Conservation (phyloP, 2,797 vertebrate species). For the Melanotaenia maccullochi region DNA sequence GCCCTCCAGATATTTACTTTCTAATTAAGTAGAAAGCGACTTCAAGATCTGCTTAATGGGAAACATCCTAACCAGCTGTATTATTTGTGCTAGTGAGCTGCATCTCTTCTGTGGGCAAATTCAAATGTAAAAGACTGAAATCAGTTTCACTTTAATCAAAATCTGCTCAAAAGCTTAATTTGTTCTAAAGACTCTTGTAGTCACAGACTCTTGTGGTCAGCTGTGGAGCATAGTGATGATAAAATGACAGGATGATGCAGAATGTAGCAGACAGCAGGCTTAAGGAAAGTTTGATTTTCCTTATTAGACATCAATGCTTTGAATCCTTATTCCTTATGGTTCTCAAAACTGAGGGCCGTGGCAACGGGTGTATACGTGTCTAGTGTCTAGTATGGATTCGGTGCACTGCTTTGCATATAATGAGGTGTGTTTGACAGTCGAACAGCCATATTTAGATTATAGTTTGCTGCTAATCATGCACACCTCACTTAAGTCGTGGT, state of each 20-base stretch:
- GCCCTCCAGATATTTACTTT: not conserved
- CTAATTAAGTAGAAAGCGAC: not conserved
- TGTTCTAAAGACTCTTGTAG: not conserved
- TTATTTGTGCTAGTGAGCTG: not conserved
- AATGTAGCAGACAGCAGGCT: not conserved
- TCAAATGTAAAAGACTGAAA: no score
- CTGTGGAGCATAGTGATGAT: not conserved
- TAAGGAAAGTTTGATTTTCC: not conserved
- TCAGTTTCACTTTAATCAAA: not conserved
- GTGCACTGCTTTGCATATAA: not conserved
- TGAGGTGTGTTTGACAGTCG: not conserved
- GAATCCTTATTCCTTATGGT: not conserved
- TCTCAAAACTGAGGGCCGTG: no score
- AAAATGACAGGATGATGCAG: not conserved
- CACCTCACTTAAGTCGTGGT: not conserved
- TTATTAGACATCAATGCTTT: not conserved
- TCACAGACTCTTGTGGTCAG: not conserved
- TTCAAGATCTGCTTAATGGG: not conserved
- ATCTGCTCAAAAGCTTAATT: not conserved
- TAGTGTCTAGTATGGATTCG: not conserved
- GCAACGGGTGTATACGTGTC: no score
- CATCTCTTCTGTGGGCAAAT: not conserved
- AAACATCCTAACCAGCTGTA: not conserved
- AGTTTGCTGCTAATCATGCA: not conserved
- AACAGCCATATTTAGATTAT: not conserved